Evolutionary conservation across 2,113 vertebrate genomes (phyloP), one percentile per base, ranked within the genome.

Genomic region (Lampris megalopsis): DNA sequence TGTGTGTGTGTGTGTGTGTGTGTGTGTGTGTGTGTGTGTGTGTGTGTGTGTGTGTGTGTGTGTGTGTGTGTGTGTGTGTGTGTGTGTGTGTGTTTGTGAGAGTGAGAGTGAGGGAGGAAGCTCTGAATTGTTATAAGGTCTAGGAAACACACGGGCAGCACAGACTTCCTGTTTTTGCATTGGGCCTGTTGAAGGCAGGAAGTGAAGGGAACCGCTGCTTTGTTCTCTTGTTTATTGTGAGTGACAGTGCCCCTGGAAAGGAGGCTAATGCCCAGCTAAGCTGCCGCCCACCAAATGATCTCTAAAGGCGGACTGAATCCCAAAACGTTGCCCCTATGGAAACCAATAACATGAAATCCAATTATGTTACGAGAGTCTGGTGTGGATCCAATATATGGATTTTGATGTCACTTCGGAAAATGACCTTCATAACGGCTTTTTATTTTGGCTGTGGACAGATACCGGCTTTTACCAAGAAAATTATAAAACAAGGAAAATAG

Each of bases 151-250:
- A 90, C 63, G 82, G 75, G 78, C 83, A 85, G 57, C 68, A 48
- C 82, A 75, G 61, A 84, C 84, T 90, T 93, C 92, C 89, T 91
- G 89, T 91, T 91, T 89, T 91, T 85, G 81, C 80, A 63, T 77
- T 13, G 65, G 79, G 49, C 74, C 80, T 61, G 82, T 37, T 73
- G 81, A 82, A 85, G 83, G 76, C 85, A 91, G 88, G 90, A 91
- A 88, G 81, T 86, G 76, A 83, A 78, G 84, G 75, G 68, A 83
- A 84, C 73, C 3, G 54, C 86, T 70, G 75, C 62, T 86, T 42
- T 79, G 69, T 75, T 68, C 48, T 79, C 60, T 62, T 48, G 65
- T 69, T 71, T 62, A 78, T 43, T 71, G 73, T 79, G 52, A 65
- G 35, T 68, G 40, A 64, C 65, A 63, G 62, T 63, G 6, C 45